phyloP scores from a whole-genome alignment of 2,888 invertebrate genomes.

The Zhuqinia jingwanae region DNA sequence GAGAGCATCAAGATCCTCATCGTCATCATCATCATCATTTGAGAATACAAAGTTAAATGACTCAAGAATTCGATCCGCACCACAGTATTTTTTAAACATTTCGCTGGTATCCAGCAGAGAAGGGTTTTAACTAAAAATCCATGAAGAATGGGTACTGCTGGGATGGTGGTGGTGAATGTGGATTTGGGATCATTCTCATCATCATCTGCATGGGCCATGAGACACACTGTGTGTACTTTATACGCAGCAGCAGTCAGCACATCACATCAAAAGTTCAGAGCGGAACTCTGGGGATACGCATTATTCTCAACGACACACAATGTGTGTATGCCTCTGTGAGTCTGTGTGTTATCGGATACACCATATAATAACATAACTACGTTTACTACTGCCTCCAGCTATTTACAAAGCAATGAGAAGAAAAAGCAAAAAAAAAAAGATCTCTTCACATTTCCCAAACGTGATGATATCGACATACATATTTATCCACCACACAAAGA shows the following conservation, averaged over 20 bases:
- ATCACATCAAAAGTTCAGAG: background rate
- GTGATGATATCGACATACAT: too few relatives aligned
- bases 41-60: conserved; percentile 20
- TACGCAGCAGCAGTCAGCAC: background rate
- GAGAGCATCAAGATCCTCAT: too few relatives aligned
- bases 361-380: background rate
- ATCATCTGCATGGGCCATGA: background rate
- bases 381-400: conserved; percentile 18
- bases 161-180: background rate
- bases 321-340: background rate
- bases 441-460: too few relatives aligned
- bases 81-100: conserved; percentile 55
- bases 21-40: too few relatives aligned
- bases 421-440: background rate
- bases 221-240: background rate
- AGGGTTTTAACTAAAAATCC: conserved; percentile 44
- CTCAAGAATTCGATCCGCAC: conserved; percentile 64
- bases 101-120: conserved; percentile 37
- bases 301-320: conserved; percentile 17
- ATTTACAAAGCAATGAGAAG: conserved; percentile 30
- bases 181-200: background rate
- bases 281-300: background rate
- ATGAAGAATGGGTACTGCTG: conserved; percentile 40
- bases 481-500: too few relatives aligned
- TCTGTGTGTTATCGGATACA: background rate